Percentiles rank a stretch among this genome's conserved stretches.
Evolutionary conservation across 2,888 invertebrate species (phyloP).

Genomic region (Microplitis deprimator): DNA sequence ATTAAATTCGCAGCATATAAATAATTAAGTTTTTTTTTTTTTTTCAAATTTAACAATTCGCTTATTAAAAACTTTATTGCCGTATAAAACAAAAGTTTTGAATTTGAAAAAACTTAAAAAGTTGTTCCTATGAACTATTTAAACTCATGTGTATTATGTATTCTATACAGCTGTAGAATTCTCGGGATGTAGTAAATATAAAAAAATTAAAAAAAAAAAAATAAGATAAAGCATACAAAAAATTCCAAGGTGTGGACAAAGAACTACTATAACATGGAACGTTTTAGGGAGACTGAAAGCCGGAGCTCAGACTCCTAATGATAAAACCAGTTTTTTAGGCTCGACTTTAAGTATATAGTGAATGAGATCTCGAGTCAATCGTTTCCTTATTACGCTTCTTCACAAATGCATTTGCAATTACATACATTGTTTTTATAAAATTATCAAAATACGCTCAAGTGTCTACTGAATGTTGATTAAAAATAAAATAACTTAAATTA

Average conservation of each 20-base stretch:
- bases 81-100: not conserved
- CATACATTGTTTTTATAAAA: not conserved
- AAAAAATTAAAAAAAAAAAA: conserved; percentile 4
- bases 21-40: not conserved
- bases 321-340: conserved; percentile 64
- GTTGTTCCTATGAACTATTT: not conserved
- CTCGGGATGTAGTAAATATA: not conserved
- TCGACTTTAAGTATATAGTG: conserved; percentile 44
- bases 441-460: not conserved
- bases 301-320: conserved; percentile 49
- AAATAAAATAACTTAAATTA: not conserved
- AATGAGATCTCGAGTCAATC: conserved; percentile 33
- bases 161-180: not conserved
- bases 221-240: conserved; percentile 22
- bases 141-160: not conserved
- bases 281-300: conserved; percentile 15
- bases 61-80: not conserved
- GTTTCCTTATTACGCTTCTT: conserved; percentile 7
- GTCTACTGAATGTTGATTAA: not conserved
- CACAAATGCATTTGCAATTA: conserved; percentile 30
- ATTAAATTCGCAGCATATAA: not conserved
- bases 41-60: not conserved
- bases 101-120: not conserved
- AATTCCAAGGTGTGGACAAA: conserved; percentile 1
- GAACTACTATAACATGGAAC: conserved; percentile 23